Conservation (phyloP, 1,140 invertebrate species). For the Drosophila sturtevanti region DNA sequence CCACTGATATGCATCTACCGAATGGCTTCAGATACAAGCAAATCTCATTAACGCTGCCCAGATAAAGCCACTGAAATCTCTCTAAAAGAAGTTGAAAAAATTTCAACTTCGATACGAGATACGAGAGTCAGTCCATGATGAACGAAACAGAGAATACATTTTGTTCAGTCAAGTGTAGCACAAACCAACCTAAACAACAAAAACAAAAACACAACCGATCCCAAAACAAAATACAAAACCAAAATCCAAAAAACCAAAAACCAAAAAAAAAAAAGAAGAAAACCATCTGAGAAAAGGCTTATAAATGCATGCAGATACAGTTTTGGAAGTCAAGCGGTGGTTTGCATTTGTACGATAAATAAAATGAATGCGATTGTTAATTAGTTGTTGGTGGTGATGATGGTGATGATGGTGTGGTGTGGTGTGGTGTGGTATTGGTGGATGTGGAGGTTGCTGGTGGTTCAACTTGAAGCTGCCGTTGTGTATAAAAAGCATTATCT, state of each 20-base stretch:
- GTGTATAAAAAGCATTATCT: conserved; percentile 9
- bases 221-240: conserved; percentile 45
- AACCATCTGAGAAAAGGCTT: conserved; percentile 37
- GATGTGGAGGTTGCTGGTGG: conserved; percentile 10
- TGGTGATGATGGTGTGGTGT: conserved; percentile 1
- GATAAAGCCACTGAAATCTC: conserved; percentile 79
- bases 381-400: conserved; percentile 65
- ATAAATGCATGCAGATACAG: conserved; percentile 79
- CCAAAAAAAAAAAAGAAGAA: background rate
- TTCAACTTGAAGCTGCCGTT: background rate
- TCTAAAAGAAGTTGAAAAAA: background rate
- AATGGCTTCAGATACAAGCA: conserved; percentile 81
- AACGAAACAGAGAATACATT: conserved; percentile 66
- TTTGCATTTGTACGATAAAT: conserved; percentile 80
- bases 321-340: conserved; percentile 80
- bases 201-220: conserved; percentile 31
- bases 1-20: conserved; percentile 78
- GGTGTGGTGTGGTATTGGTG: conserved; percentile 11
- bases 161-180: conserved; percentile 77
- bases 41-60: conserved; percentile 79
- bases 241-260: conserved; percentile 21
- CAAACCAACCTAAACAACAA: conserved; percentile 25
- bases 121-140: conserved; percentile 11
- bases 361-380: conserved; percentile 80
- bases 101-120: conserved; percentile 5